These are phyloP conservation scores for Paraplagusia blochii DNA, from an alignment of 2,113 vertebrate genomes.

Conservation along the genomic window DNA sequence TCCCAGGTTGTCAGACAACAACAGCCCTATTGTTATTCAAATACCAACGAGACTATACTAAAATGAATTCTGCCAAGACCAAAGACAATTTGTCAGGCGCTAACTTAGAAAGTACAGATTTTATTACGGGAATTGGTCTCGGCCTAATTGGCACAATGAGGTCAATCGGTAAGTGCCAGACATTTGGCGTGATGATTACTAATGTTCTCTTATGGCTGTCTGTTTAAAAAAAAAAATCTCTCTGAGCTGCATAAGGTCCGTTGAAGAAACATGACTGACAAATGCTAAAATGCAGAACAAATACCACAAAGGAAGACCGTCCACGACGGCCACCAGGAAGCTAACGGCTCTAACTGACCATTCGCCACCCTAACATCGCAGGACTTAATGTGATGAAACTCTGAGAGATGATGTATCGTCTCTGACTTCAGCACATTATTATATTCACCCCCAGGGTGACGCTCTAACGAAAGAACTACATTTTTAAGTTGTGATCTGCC, in stretches of 20 bases:
- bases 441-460: conserved; percentile 14
- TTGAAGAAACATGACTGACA: conserved; percentile 9
- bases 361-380: conserved; percentile 35
- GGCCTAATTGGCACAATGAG: conserved; percentile 36
- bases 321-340: conserved; percentile 8
- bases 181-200: conserved; percentile 9
- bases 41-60: conserved; percentile 39
- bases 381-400: conserved; percentile 41
- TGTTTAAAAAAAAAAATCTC: neutral
- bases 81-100: conserved; percentile 46
- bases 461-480: conserved; percentile 34
- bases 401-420: conserved; percentile 27
- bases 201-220: neutral
- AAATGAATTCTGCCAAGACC: conserved; percentile 48
- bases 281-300: conserved; percentile 28
- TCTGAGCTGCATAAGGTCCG: conserved; percentile 3
- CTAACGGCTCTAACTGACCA: conserved; percentile 30
- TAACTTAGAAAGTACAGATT: conserved; percentile 42
- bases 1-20: conserved; percentile 28
- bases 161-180: conserved; percentile 29
- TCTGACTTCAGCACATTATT: conserved; percentile 30
- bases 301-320: conserved; percentile 38
- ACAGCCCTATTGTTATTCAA: conserved; percentile 51
- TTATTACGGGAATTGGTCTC: conserved; percentile 44
- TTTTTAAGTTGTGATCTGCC: conserved; percentile 13